Evolutionary conservation across 2,888 invertebrate species (phyloP).

Genomic region (Baccha elongata): DNA sequence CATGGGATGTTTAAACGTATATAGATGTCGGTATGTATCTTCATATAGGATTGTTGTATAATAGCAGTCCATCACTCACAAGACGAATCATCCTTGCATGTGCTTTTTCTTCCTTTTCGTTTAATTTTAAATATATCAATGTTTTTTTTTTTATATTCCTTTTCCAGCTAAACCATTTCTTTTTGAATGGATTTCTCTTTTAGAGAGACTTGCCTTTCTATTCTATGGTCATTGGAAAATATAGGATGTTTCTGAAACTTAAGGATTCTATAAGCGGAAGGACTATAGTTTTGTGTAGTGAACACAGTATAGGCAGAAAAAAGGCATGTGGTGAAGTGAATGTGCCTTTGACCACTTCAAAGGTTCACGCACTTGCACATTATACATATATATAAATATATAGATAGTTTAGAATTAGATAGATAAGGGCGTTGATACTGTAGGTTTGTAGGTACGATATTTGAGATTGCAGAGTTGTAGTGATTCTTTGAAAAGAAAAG

Average conservation of each 20-base stretch:
- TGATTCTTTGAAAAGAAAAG: background rate
- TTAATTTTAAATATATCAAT: conserved; percentile 18
- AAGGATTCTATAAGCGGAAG: conserved; percentile 22
- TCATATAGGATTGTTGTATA: conserved; percentile 50
- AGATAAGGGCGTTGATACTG: background rate
- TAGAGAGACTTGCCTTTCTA: conserved; percentile 13
- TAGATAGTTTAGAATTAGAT: no score
- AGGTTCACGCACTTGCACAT: conserved; percentile 43
- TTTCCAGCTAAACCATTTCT: background rate
- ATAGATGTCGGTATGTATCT: background rate
- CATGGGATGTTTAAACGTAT: conserved; percentile 8
- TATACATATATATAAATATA: background rate
- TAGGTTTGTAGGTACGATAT: no score
- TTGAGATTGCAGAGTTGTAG: no score
- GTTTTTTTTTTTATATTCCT: background rate
- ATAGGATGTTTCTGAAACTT: conserved; percentile 33
- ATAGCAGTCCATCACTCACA: conserved; percentile 64
- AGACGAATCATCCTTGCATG: conserved; percentile 64
- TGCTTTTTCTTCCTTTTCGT: background rate
- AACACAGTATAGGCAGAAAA: conserved; percentile 7
- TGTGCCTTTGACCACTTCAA: conserved; percentile 51
- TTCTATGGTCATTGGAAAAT: conserved; percentile 42
- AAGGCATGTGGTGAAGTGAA: conserved; percentile 27
- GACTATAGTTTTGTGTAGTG: conserved; percentile 42
- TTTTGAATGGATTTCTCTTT: conserved; percentile 22